Conservation (phyloP, 2,888 invertebrate species). For the Acanthopleura granulata region DNA sequence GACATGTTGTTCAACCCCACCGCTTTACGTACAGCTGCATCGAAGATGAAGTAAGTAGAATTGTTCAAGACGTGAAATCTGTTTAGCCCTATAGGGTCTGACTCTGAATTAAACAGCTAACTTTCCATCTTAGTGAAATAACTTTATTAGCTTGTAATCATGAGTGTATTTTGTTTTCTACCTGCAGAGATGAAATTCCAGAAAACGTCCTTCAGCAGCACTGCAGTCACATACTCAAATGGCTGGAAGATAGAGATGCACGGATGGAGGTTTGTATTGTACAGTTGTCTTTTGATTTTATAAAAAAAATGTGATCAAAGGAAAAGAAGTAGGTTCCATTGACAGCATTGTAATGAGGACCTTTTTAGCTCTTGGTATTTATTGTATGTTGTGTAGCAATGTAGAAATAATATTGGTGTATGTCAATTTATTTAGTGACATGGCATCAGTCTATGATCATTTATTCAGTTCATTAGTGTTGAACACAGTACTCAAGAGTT, state of each 20-base stretch:
- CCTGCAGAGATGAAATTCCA: constrained; percentile 58
- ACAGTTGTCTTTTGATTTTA: too few species aligned
- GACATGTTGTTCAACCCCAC: constrained; percentile 54
- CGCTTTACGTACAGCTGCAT: constrained; percentile 50
- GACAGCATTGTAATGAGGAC: too few species aligned
- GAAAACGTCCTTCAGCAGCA: constrained; percentile 64
- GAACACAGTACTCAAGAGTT: not conserved
- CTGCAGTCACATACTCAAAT: constrained; percentile 55
- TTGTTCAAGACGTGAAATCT: too few species aligned
- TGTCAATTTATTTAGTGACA: not conserved
- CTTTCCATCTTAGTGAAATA: too few species aligned
- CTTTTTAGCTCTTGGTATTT: too few species aligned
- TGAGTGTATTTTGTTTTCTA: not conserved
- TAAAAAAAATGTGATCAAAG: too few species aligned
- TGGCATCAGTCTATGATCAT: not conserved
- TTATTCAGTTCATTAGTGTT: not conserved
- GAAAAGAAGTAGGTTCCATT: too few species aligned
- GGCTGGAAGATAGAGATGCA: constrained; percentile 59
- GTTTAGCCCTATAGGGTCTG: too few species aligned
- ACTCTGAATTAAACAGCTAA: too few species aligned
- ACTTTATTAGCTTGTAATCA: too few species aligned
- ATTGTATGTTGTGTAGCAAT: too few species aligned
- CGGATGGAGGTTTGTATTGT: constrained; percentile 51
- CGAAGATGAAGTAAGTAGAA: constrained; percentile 59
- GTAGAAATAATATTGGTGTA: too few species aligned